phyloP scores from a whole-genome alignment of 2,888 invertebrate genomes.

The Thymelicus sylvestris region DNA sequence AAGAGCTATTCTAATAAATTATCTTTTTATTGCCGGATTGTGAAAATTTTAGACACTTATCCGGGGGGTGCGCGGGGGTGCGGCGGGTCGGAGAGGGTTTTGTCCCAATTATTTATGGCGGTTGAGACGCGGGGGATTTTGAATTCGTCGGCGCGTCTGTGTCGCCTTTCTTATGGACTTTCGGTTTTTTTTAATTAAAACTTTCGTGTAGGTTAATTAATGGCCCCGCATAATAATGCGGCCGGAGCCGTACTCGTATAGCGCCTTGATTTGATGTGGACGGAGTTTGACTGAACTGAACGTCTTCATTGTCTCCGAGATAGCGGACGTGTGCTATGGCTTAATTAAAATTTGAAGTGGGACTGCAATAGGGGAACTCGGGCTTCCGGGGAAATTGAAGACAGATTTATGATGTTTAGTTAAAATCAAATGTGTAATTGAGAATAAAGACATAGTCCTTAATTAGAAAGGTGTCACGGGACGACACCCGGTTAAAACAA shows the following conservation, averaged over 20 bases:
- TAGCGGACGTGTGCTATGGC: slow-evolving; percentile 25
- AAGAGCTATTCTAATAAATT: slow-evolving; percentile 85
- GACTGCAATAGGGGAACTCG: slow-evolving; percentile 4
- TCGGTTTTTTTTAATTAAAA: slow-evolving; percentile 78
- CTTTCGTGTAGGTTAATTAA: slow-evolving; percentile 80
- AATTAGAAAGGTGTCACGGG: too few species aligned
- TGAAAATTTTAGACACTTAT: slow-evolving; percentile 85
- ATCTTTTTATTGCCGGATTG: slow-evolving; percentile 85
- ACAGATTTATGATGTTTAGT: not conserved
- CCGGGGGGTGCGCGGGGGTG: slow-evolving; percentile 61
- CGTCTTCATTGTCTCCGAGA: slow-evolving; percentile 46
- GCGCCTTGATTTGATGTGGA: slow-evolving; percentile 23
- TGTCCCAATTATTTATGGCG: slow-evolving; percentile 84
- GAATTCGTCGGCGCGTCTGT: slow-evolving; percentile 76
- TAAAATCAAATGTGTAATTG: too few species aligned
- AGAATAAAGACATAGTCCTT: too few species aligned
- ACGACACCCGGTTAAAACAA: too few species aligned
- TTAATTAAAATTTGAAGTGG: slow-evolving; percentile 25
- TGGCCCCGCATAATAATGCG: slow-evolving; percentile 63
- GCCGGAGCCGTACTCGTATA: slow-evolving; percentile 16
- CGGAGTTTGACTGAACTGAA: slow-evolving; percentile 47
- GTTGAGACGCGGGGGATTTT: slow-evolving; percentile 79
- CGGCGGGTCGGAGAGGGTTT: slow-evolving; percentile 66
- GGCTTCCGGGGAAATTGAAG: not conserved
- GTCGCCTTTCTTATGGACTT: slow-evolving; percentile 76